Base-by-base conservation (phyloP, 1,140 invertebrate genomes). In the Drosophila baimaii region DNA sequence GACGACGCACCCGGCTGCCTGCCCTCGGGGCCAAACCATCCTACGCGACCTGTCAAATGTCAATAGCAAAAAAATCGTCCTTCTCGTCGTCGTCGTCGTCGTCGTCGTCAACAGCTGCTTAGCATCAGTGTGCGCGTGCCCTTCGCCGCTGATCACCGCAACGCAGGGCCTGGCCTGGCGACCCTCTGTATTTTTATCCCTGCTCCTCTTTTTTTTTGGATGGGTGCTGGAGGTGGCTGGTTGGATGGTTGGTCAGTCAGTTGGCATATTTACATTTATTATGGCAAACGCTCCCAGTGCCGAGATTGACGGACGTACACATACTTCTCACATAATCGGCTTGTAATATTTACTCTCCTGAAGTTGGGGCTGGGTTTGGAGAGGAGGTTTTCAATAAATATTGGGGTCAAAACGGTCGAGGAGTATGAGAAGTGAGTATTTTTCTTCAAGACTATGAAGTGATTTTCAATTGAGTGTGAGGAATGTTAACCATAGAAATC, bases 41-140 rank as follows among this genome's bases (percentile, higher is more conserved):
- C 81, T 66, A 81, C 62, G 71, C 81, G 68, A 58, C 85, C 75
- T 90, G 88, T 90, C 88, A 90, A 90, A 90, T 81, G 88, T 90
- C 88, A 90, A 88, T 79, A 90, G 83, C 88, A 90, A 90, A 55
- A 65, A 58, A 65, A 55, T 84, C 23, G 41, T 74, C 68, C 19
- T 47, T 37, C 65, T 43, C 15, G 44, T 66, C 51, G 56, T 71
- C 37, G 25, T 51, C 75, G 44, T 66, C 51, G 56, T 43, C 15
- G 44, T 66, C 51, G 56, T 71, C 37, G 25, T 51, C 75, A 63
- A 81, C 82, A 86, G 82, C 79, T 81, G 70, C 82, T 86, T 55
- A 59, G 33, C 55, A 66, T 76, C 46, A 61, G 27, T 13, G 27
- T 13, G 56, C 65, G 27, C 12, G 27, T 13, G 56, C 33, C 43